Base-by-base conservation (phyloP, 2,797 vertebrate species). In the Trematomus bernacchii region DNA sequence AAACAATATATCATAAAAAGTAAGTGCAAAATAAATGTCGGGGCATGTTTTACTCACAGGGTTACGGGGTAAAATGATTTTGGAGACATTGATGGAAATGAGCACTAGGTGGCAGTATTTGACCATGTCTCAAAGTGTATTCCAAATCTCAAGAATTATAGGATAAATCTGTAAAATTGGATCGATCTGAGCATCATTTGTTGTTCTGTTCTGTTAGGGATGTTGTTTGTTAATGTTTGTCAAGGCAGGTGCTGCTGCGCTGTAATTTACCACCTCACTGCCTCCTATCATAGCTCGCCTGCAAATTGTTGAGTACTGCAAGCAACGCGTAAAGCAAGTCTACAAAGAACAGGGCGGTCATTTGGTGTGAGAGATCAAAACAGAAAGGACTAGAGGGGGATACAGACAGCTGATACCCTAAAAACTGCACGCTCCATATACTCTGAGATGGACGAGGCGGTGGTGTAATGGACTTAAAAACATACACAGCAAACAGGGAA, bases 61-160 rank as follows among this genome's bases (percentile, higher is more conserved):
- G 62, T 62, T 19, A 59, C 33, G 15, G 48, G 47, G 43, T 14
- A 21, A 69, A 40, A 68, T 3, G 54, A 52, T 53, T 71, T 69
- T 7, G 50, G 40, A 71, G 46, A 67, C 21, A 1, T 59, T 74
- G 53, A 71, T 14, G 42, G n/a, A 78, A 66, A 51, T 1, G n/a
- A 64, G 92, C 95, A 94, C 91, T 83, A 94, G 94, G 88, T 95
- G 94, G 92, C 91, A 94, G 74, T 93, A 88, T 91, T 91, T 86
- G 87, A 92, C 85, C 77, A 86, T 40, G 70, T 89, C 85, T 93
- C 52, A 76, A 57, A 77, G 58, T 70, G 75, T 51, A 43, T 55
- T 71, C 72, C 43, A 80, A 87, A 85, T 82, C 76, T 79, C 40
- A 66, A 75, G 77, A 89, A 85, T 80, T 88, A 85, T 71, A 81